Evolutionary conservation across 35 echinoderm and acorn worm species (phyloP).

Genomic region (Lytechinus variegatus): DNA sequence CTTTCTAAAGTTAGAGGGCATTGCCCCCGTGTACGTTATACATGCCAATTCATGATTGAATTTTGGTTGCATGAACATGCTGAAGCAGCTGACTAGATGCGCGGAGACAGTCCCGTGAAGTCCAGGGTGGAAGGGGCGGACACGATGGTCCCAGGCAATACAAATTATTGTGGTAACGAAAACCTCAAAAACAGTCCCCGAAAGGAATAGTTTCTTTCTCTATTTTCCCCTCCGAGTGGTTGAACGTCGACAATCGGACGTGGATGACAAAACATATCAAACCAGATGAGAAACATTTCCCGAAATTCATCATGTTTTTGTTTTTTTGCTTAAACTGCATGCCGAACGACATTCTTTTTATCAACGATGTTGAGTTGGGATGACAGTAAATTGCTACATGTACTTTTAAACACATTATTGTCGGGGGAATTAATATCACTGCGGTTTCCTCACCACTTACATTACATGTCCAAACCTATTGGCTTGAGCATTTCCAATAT

Average conservation of each 20-base stretch:
- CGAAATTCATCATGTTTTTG: no score
- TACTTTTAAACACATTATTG: background rate
- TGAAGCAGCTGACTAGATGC: background rate
- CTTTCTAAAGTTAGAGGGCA: background rate
- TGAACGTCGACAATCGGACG: background rate
- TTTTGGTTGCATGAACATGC: background rate
- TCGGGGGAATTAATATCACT: conserved; percentile 18
- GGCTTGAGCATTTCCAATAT: background rate
- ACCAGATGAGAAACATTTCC: background rate
- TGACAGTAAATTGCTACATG: conserved; percentile 11
- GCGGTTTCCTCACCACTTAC: background rate
- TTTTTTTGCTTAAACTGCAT: background rate
- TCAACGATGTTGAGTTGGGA: background rate
- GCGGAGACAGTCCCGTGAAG: background rate
- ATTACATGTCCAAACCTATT: background rate
- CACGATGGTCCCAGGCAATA: background rate
- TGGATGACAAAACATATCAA: conserved; percentile 30
- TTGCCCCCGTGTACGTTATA: background rate
- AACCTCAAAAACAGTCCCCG: background rate
- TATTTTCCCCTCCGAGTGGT: background rate
- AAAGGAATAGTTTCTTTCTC: background rate
- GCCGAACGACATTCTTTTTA: background rate
- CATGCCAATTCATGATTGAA: background rate
- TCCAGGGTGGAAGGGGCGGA: background rate
- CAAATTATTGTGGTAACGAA: background rate